Evolutionary conservation across 2,888 invertebrate genomes (phyloP).

Genomic region (Oscheius sp.): DNA sequence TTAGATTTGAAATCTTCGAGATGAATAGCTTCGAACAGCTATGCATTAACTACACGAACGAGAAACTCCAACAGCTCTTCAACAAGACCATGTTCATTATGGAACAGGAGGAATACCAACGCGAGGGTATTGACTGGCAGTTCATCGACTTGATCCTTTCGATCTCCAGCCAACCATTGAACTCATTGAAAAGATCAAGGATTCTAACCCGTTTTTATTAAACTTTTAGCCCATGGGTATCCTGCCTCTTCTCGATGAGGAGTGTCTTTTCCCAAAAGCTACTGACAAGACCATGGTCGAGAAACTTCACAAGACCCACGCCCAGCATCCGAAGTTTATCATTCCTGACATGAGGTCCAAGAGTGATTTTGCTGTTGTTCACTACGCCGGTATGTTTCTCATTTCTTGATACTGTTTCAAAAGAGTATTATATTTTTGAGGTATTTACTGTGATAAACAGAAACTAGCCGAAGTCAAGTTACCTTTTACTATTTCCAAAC

Average conservation of each 20-base stretch:
- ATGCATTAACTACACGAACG: conserved; percentile 99
- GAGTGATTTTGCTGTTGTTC: conserved; percentile 87
- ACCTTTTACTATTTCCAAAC: too few species aligned
- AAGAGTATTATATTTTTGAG: too few species aligned
- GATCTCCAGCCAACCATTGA: conserved; percentile 99
- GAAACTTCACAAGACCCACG: conserved; percentile 93
- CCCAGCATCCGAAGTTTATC: conserved; percentile 95
- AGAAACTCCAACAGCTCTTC: conserved; percentile 98
- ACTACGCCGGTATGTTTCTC: conserved; percentile 48
- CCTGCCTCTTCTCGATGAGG: conserved; percentile 96
- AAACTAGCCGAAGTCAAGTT: too few species aligned
- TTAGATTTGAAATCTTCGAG: conserved; percentile 74
- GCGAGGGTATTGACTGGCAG: conserved; percentile 97
- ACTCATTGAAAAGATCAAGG: conserved; percentile 87
- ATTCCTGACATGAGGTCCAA: conserved; percentile 77
- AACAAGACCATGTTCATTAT: conserved; percentile 99
- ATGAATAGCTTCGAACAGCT: conserved; percentile 98
- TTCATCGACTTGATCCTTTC: conserved; percentile 99
- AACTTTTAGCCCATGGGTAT: conserved; percentile 90
- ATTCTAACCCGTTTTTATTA: background rate
- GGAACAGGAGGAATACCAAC: conserved; percentile 97
- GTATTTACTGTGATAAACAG: too few species aligned
- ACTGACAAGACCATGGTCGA: conserved; percentile 99
- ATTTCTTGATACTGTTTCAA: too few species aligned
- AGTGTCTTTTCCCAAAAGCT: conserved; percentile 99